Conservation (phyloP, 1,140 invertebrate genomes). For the Drosophila sp. region DNA sequence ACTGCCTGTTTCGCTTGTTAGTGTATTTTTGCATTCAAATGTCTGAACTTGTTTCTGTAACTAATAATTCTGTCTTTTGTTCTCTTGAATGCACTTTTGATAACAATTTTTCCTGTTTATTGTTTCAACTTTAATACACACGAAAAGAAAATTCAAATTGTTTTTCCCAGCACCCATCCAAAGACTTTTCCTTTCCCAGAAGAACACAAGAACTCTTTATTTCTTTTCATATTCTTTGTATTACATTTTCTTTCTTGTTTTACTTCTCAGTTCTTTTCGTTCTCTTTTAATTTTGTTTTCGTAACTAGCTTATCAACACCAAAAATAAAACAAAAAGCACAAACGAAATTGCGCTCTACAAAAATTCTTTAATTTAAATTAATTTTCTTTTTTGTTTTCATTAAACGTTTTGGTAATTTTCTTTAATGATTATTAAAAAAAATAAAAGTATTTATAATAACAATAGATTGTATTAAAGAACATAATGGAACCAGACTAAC, state of each 20-base stretch:
- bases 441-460: not conserved
- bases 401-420: conserved; percentile 34
- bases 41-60: not conserved
- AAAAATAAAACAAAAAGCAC: conserved; percentile 3
- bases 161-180: conserved; percentile 17
- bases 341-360: conserved; percentile 28
- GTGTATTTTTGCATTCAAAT: conserved; percentile 31
- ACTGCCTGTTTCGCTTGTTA: conserved; percentile 57
- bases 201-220: conserved; percentile 28
- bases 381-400: conserved; percentile 22
- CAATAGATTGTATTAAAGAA: not conserved
- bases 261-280: conserved; percentile 14
- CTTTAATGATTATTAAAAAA: conserved; percentile 45
- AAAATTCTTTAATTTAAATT: conserved; percentile 10
- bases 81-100: conserved; percentile 4
- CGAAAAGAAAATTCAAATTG: not conserved
- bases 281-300: conserved; percentile 9
- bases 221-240: conserved; percentile 1
- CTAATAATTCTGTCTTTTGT: not conserved
- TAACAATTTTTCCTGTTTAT: not conserved
- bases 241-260: not conserved
- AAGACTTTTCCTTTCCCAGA: conserved; percentile 18
- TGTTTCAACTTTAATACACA: conserved; percentile 2
- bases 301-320: conserved; percentile 8
- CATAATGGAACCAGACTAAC: conserved; percentile 50